phyloP scores from a whole-genome alignment of 2,888 invertebrate species.

The Aspidiotus destructor region DNA sequence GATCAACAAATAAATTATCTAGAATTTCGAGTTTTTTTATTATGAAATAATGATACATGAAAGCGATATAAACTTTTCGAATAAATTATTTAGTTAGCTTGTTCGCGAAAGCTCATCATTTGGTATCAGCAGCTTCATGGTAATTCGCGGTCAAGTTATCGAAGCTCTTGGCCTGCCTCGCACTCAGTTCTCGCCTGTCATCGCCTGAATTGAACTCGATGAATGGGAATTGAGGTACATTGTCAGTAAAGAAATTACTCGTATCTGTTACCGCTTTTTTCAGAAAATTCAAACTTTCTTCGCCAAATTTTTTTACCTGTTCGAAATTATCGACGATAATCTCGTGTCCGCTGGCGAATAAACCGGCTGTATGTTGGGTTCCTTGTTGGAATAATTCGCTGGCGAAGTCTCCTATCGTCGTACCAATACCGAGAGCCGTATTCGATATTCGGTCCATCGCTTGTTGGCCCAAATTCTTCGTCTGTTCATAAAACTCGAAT shows the following conservation, averaged over 20 bases:
- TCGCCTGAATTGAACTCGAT: background rate
- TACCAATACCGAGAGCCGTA: background rate
- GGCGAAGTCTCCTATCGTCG: background rate
- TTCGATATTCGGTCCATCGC: background rate
- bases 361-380: background rate
- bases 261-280: slow-evolving; percentile 10
- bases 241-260: background rate
- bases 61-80: no score
- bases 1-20: no score
- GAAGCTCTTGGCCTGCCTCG: no score
- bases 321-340: slow-evolving; percentile 6
- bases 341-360: slow-evolving; percentile 9
- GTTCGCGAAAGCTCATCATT: no score
- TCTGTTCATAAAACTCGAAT: background rate
- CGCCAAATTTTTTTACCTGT: slow-evolving; percentile 13
- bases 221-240: background rate
- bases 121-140: no score
- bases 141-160: no score
- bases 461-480: background rate
- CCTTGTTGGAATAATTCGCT: background rate
- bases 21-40: no score
- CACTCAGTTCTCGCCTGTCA: no score
- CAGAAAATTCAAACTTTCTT: slow-evolving; percentile 6
- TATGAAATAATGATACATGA: no score
- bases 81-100: no score